Evolutionary conservation across 2,113 vertebrate species (phyloP), one percentile per base, ranked within the genome.

Genomic region (Talpa occidentalis): DNA sequence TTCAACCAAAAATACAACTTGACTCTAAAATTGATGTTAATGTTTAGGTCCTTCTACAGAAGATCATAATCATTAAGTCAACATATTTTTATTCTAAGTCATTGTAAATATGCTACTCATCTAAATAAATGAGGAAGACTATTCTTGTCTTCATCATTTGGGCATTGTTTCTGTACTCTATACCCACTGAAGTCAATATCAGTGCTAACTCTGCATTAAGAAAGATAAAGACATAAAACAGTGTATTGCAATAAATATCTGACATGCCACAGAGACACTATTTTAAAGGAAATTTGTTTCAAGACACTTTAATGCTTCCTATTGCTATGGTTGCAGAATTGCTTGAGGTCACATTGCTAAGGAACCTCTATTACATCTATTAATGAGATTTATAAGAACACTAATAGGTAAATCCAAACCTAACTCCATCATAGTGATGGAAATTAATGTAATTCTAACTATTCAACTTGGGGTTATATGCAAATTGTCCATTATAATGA

Each of bases 351-450:
- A 88, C 62, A 73, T 80, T 97, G 70, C 74, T 96, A 96, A 94
- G 30, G 66, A 54, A 94, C 52, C 17, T 97, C 89, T 96, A 47
- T 93, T 97, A 96, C 83, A 97, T 92, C 90, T 90, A 97, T 96
- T 97, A 97, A 95, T 88, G 90, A 97, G 96, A 97, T 98, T 98
- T 97, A 94, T 95, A 97, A 93, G 96, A 98, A 94, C 5, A 56
- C 35, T 97, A 90, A 96, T 91, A 96, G 72, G 85, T 97, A 97
- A 97, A 98, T 95, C 89, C 96, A 94, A 98, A 97, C 26, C 91
- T 84, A 95, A 95, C 88, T 92, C 92, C 93, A 95, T 96, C 91
- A 98, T 72, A 82, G 5, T 92, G 92, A 97, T 7, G 17, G n/a
- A 97, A 97, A 98, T 97, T 97, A 98, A 96, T 94, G 73, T 8